Evolutionary conservation across 1,140 invertebrate species (phyloP).

Genomic region (Oncopodura yosiiana): DNA sequence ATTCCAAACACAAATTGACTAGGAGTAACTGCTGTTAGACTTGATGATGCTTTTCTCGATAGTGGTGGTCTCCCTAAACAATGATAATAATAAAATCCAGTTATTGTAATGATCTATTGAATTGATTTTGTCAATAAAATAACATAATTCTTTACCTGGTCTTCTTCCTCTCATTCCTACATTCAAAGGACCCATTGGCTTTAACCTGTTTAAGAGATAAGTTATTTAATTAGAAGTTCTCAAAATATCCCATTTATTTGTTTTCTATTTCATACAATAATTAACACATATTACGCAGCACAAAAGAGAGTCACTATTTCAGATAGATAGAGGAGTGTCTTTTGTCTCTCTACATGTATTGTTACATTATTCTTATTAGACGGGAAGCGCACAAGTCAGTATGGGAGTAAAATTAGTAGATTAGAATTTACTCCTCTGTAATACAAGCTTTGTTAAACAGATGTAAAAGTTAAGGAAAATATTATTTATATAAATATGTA

Average conservation of each 20-base stretch:
- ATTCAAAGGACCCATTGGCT: constrained; percentile 52
- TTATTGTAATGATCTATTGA: too few species aligned
- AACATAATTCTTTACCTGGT: too few species aligned
- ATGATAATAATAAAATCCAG: too few species aligned
- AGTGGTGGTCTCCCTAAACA: constrained; percentile 42
- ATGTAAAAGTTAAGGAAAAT: too few species aligned
- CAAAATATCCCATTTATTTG: constrained; percentile 1
- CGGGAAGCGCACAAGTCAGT: neutral
- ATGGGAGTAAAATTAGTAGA: too few species aligned
- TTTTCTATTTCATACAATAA: neutral
- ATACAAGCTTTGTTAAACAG: too few species aligned
- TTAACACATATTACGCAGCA: neutral
- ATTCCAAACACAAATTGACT: constrained; percentile 25
- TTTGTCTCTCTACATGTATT: neutral
- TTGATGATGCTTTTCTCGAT: constrained; percentile 17
- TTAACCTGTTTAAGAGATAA: too few species aligned
- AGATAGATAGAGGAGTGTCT: too few species aligned
- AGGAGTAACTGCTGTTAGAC: constrained; percentile 15
- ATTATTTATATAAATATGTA: too few species aligned
- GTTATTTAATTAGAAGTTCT: constrained; percentile 47
- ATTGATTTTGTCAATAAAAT: too few species aligned
- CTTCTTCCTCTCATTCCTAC: constrained; percentile 47
- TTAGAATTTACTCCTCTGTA: too few species aligned
- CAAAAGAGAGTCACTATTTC: too few species aligned
- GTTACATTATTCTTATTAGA: neutral